A percentile compares a stretch with the other conserved stretches of the same genome.
Conservation (phyloP, 2,113 vertebrate genomes). For the Pteruthius melanotis region DNA sequence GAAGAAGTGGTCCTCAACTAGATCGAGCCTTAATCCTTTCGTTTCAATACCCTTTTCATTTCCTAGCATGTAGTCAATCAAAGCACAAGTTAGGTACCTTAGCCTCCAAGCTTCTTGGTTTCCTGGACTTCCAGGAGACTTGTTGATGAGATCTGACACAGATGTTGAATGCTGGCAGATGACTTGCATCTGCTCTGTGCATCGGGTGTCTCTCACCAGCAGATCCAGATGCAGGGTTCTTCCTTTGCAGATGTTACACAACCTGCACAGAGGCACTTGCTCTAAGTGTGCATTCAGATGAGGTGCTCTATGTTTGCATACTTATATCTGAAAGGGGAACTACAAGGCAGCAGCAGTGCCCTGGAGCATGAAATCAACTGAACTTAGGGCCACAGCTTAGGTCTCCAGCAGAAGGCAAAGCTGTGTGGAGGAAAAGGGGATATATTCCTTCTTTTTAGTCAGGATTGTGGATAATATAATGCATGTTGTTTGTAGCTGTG, state of each 20-base stretch:
- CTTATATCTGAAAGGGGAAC: background rate
- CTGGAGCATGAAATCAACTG: background rate
- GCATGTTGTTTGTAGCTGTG: background rate
- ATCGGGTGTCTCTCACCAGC: fast-evolving
- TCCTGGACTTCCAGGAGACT: background rate
- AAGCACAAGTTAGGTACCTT: background rate
- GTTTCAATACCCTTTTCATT: background rate
- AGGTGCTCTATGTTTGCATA: background rate
- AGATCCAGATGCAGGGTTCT: background rate
- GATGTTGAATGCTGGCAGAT: background rate
- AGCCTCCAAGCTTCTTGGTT: background rate
- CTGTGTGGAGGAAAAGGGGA: background rate
- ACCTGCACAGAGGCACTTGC: background rate
- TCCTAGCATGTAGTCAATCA: background rate
- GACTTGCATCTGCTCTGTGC: background rate
- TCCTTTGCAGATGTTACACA: constrained; percentile 37
- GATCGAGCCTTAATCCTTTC: background rate
- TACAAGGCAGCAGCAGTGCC: background rate
- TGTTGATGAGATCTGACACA: background rate
- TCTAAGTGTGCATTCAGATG: background rate
- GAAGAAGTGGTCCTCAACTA: background rate
- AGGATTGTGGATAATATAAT: background rate
- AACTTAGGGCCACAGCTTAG: background rate
- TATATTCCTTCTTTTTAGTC: background rate
- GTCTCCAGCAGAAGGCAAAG: background rate